These are phyloP conservation scores for Lytechinus variegatus DNA, from an alignment of 35 echinoderm and acorn worm species.

Conservation along the genomic window DNA sequence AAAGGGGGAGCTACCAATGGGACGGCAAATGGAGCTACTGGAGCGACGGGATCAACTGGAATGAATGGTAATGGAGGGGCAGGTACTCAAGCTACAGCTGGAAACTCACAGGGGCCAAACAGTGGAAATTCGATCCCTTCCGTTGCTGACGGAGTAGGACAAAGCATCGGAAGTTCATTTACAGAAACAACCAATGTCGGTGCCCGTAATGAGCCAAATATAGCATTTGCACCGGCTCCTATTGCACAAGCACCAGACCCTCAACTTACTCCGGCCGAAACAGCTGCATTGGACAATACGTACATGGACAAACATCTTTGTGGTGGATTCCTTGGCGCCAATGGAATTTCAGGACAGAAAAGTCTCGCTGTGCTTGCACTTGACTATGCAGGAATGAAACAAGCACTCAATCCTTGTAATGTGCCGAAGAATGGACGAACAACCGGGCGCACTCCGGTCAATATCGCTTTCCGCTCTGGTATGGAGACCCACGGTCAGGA, in stretches of 20 bases:
- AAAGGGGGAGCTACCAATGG: not conserved
- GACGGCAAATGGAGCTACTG: not conserved
- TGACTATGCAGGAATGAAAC: constrained; percentile 22
- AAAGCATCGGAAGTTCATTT: constrained; percentile 2
- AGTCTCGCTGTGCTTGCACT: constrained; percentile 37
- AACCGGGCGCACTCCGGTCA: not conserved
- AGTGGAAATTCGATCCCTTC: not conserved
- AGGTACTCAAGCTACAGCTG: not conserved
- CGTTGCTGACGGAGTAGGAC: not conserved
- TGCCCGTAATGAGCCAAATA: not conserved
- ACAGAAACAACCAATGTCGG: not conserved
- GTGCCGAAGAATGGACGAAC: constrained; percentile 27
- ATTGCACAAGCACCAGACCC: not conserved
- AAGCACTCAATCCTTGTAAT: constrained; percentile 16
- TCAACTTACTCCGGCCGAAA: not conserved
- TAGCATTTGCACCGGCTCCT: constrained; percentile 28
- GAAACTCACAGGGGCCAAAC: not conserved
- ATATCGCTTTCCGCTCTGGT: constrained; percentile 8
- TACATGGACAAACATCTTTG: constrained; percentile 47
- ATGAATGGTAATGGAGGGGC: not conserved
- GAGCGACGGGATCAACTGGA: not conserved
- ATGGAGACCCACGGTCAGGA: constrained; percentile 12
- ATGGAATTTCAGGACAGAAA: not conserved
- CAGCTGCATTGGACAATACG: not conserved
- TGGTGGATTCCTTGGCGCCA: constrained; percentile 36